A percentile compares a stretch with the other conserved stretches of the same genome.
Evolutionary conservation across 2,888 invertebrate species (phyloP).

Genomic region (Didymodactylos carnosus): DNA sequence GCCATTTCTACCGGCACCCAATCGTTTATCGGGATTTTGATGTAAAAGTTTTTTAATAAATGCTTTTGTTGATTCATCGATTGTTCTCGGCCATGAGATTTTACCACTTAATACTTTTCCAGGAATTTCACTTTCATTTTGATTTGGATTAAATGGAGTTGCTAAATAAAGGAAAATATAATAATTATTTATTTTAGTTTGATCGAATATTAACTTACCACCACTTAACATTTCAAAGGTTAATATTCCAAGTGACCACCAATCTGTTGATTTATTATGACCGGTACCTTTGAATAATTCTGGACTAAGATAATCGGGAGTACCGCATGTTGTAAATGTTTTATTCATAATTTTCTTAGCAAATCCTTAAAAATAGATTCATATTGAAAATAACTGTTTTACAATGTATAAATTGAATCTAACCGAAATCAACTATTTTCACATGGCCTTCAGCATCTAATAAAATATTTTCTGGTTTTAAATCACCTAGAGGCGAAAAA

Average conservation of each 20-base stretch:
- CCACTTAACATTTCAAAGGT: slow-evolving; percentile 39
- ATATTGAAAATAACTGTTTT: too few relatives aligned
- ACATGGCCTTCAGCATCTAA: background rate
- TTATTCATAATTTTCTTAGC: slow-evolving; percentile 27
- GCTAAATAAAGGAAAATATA: slow-evolving; percentile 90
- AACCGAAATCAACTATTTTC: background rate
- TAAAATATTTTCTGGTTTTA: background rate
- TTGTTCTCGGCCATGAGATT: slow-evolving; percentile 60
- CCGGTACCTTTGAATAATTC: slow-evolving; percentile 94
- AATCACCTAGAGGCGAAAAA: background rate
- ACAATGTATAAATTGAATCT: background rate
- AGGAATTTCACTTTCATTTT: slow-evolving; percentile 86
- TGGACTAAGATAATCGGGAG: slow-evolving; percentile 77
- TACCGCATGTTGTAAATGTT: slow-evolving; percentile 87
- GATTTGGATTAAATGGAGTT: slow-evolving; percentile 85
- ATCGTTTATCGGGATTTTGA: slow-evolving; percentile 71
- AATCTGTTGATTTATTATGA: slow-evolving; percentile 91
- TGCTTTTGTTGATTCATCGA: slow-evolving; percentile 41
- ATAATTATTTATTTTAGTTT: background rate
- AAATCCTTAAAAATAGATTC: too few relatives aligned
- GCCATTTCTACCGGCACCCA: slow-evolving; percentile 93
- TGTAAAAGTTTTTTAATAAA: slow-evolving; percentile 75
- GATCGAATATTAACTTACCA: background rate
- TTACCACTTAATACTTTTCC: slow-evolving; percentile 73
- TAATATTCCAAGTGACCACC: slow-evolving; percentile 71